A percentile compares a stretch with the other conserved stretches of the same genome.
Conservation (phyloP, 2,888 invertebrate genomes). For the Netelia virgata region DNA sequence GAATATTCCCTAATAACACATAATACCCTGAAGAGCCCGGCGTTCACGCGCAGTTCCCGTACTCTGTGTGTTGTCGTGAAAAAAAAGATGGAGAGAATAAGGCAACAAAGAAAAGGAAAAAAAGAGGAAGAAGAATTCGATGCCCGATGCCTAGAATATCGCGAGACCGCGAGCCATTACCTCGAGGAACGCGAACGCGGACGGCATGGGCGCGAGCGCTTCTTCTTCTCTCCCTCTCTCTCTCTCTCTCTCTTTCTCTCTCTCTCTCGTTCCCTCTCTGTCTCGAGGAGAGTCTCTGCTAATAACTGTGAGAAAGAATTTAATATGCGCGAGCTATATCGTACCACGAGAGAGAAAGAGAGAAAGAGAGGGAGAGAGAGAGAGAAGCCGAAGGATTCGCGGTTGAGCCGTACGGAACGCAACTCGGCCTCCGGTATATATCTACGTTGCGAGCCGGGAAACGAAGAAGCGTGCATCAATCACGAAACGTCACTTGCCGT, state of each 20-base stretch:
- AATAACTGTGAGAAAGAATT: constrained; percentile 77
- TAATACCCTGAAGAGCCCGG: constrained; percentile 47
- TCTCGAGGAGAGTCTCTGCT: constrained; percentile 58
- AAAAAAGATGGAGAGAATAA: constrained; percentile 33
- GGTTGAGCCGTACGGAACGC: constrained; percentile 51
- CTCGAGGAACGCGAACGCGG: constrained; percentile 56
- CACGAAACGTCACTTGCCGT: constrained; percentile 69
- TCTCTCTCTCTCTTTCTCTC: constrained; percentile 50
- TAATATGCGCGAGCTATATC: constrained; percentile 72
- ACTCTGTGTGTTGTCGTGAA: constrained; percentile 34
- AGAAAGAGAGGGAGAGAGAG: neutral
- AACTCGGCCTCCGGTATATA: constrained; percentile 45
- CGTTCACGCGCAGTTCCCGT: constrained; percentile 51
- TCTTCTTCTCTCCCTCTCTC: constrained; percentile 45
- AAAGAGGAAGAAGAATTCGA: constrained; percentile 47
- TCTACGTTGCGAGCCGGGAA: constrained; percentile 11
- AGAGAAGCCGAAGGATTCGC: constrained; percentile 48
- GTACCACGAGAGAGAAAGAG: constrained; percentile 33
- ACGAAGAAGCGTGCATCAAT: constrained; percentile 74
- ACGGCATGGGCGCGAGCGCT: constrained; percentile 60
- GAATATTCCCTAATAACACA: constrained; percentile 66
- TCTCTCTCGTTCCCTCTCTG: too few relatives aligned
- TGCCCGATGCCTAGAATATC: constrained; percentile 56
- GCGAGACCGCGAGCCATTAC: constrained; percentile 67
- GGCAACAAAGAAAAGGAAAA: constrained; percentile 5